Evolutionary conservation across 64 coral and sea anemone species (phyloP).

Genomic region (Montipora cactus): DNA sequence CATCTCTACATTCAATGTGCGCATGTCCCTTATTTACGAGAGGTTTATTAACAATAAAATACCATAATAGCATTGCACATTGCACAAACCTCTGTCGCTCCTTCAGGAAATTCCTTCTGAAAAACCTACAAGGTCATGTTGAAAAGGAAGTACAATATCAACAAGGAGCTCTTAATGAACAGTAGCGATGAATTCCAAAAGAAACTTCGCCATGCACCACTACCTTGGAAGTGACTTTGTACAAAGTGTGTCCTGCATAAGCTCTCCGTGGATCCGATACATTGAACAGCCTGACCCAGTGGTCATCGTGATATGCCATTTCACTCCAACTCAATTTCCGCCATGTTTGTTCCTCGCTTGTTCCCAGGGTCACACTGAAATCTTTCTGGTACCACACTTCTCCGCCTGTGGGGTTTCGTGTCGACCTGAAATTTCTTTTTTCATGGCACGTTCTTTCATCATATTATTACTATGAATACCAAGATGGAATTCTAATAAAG

Average conservation of each 20-base stretch:
- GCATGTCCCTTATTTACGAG: no score
- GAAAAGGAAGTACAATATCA: no score
- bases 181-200: not conserved
- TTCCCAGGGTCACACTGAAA: not conserved
- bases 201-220: not conserved
- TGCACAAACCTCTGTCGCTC: slow-evolving; percentile 75
- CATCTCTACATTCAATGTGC: no score
- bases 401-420: no score
- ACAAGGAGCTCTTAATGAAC: no score
- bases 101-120: slow-evolving; percentile 87
- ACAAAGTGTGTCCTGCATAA: slow-evolving; percentile 84
- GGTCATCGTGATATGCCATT: slow-evolving; percentile 61
- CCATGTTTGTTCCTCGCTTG: not conserved
- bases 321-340: not conserved
- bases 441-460: no score
- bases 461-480: no score
- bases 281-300: slow-evolving; percentile 84
- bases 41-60: not conserved
- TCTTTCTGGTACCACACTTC: no score
- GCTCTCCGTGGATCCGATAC: slow-evolving; percentile 93
- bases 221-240: slow-evolving; percentile 60
- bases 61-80: not conserved
- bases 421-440: no score
- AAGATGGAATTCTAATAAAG: no score
- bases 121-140: slow-evolving; percentile 63